Conservation (phyloP, 2,113 vertebrate species). For the Eolophus roseicapilla region DNA sequence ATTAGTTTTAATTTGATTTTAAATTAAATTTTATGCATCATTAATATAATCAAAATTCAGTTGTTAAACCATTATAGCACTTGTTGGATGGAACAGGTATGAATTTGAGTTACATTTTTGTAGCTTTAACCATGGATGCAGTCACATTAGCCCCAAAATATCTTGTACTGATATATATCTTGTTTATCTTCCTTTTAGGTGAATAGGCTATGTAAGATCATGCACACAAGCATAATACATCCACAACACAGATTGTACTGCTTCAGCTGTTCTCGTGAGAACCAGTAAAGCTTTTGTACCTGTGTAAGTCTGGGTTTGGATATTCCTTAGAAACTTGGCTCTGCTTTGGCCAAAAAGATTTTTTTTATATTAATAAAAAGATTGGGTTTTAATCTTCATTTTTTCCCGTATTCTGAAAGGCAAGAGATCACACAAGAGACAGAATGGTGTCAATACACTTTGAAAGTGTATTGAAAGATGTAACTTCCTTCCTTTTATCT, state of each 20-base stretch:
- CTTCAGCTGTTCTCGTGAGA: background rate
- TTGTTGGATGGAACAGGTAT: background rate
- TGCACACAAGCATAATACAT: background rate
- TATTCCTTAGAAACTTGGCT: background rate
- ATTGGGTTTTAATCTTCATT: background rate
- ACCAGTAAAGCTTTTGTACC: background rate
- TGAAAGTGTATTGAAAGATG: slow-evolving; percentile 35
- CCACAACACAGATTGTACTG: background rate
- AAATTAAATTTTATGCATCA: background rate
- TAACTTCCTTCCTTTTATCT: slow-evolving; percentile 42
- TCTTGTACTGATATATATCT: background rate
- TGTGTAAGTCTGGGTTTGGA: background rate
- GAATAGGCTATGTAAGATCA: background rate
- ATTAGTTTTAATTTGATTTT: background rate
- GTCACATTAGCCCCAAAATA: background rate
- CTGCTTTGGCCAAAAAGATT: background rate
- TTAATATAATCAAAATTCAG: background rate
- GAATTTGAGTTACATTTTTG: background rate
- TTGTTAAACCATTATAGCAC: background rate
- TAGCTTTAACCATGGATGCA: background rate
- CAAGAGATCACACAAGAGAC: background rate
- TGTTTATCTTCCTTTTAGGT: background rate
- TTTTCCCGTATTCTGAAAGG: background rate
- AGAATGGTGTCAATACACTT: slow-evolving; percentile 1
- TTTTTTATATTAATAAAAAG: background rate